Evolutionary conservation across 2,888 invertebrate genomes (phyloP), one percentile per base, ranked within the genome.

Genomic region (Andrena flavipes): DNA sequence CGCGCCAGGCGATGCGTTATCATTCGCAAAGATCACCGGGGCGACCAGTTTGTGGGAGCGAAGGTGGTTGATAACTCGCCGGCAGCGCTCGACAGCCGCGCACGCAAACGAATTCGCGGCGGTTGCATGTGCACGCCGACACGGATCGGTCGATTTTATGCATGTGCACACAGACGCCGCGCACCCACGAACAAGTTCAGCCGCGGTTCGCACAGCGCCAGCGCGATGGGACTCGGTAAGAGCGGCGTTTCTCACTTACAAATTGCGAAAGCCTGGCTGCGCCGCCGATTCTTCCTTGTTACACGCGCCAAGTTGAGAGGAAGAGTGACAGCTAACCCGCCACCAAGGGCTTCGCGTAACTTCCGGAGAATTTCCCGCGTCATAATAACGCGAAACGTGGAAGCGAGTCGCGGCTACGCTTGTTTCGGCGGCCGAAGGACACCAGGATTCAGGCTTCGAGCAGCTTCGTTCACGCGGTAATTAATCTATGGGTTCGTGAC

Each of bases 201-300:
- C 23, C 75, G 68, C 71, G 71, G 71, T 77, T 76, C 73, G 84
- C 69, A 73, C 56, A 63, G 83, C 59, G 64, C 76, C 54, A 20
- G 62, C 74, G 86, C 88, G 86, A 42, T 42, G 90, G 75, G 88
- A 90, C 79, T 79, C 84, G 30, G 56, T 65, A 65, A 59, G 67
- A 90, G 87, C 86, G 84, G 48, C 35, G 85, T 87, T 89, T 90
- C 90, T 90, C 89, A 86, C 90, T 90, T 88, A 80, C 81, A 82
- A 86, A 87, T 90, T 90, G 84, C 89, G 89, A 88, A 87, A 90
- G 42, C 74, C 63, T 77, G 48, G 68, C 64, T 54, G 51, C 35
- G 69, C 42, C 60, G 30, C 70, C 70, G 42, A 72, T 82, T 76
- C 77, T 79, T 83, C 78, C 78, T 82, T 54, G 74, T 85, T 86